phyloP scores from a whole-genome alignment of 2,797 vertebrate species.

The Menidia menidia region DNA sequence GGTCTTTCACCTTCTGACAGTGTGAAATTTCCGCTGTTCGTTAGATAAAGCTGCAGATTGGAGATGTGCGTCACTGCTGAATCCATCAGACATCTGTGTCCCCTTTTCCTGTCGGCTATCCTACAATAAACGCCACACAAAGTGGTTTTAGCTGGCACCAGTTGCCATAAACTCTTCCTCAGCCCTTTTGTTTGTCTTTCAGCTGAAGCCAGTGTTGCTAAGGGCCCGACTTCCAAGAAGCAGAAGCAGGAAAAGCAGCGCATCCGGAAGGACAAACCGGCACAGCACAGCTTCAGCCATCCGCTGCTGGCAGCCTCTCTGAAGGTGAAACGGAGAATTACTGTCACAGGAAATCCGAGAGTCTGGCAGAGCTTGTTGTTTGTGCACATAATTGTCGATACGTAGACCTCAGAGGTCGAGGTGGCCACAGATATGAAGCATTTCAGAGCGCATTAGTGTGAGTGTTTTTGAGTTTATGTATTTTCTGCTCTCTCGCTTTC shows the following conservation, averaged over 20 bases:
- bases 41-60: too few relatives aligned
- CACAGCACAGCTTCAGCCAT: constrained; percentile 89
- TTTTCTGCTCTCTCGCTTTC: constrained; percentile 5
- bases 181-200: constrained; percentile 32
- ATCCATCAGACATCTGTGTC: too few relatives aligned
- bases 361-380: not conserved
- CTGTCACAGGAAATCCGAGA: not conserved
- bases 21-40: too few relatives aligned
- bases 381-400: not conserved
- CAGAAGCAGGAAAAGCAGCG: constrained; percentile 84
- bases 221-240: constrained; percentile 79
- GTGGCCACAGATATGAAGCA: too few relatives aligned
- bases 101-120: too few relatives aligned
- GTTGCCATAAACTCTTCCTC: not conserved
- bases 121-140: too few relatives aligned
- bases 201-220: constrained; percentile 73
- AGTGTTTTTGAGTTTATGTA: not conserved
- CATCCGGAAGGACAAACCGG: constrained; percentile 84
- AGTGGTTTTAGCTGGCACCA: not conserved
- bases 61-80: too few relatives aligned
- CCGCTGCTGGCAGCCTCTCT: constrained; percentile 87
- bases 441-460: not conserved
- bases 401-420: not conserved
- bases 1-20: too few relatives aligned
- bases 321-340: constrained; percentile 83